Percentiles rank a stretch among this genome's conserved stretches.
Conservation (phyloP, 2,888 invertebrate genomes). For the Zelleria hepariella region DNA sequence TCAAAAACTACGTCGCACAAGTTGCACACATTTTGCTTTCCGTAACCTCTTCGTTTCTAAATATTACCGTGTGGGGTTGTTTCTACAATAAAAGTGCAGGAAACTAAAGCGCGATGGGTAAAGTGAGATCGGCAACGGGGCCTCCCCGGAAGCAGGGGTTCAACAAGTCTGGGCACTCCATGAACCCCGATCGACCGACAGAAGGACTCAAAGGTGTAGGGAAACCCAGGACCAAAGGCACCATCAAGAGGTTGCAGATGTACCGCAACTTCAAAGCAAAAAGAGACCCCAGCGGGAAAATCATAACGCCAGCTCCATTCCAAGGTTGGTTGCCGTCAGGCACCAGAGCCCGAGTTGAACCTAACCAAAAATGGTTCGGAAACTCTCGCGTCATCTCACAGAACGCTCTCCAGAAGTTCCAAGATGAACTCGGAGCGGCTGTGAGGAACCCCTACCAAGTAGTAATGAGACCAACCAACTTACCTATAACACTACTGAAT, state of each 20-base stretch:
- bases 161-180: constrained; percentile 90
- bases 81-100: not conserved
- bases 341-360: constrained; percentile 94
- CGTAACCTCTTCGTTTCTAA: constrained; percentile 5
- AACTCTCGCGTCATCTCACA: constrained; percentile 98
- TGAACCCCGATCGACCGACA: constrained; percentile 91
- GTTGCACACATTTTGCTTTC: not conserved
- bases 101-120: constrained; percentile 74
- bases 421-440: constrained; percentile 95
- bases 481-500: constrained; percentile 94
- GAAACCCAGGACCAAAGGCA: constrained; percentile 88
- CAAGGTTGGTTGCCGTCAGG: constrained; percentile 93
- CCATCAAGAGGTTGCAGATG: constrained; percentile 98
- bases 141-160: constrained; percentile 87
- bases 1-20: not conserved
- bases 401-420: constrained; percentile 87
- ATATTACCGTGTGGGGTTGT: not conserved
- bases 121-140: constrained; percentile 79
- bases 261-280: constrained; percentile 98
- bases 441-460: constrained; percentile 98
- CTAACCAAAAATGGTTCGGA: constrained; percentile 99
- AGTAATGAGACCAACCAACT: constrained; percentile 94
- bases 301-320: constrained; percentile 94
- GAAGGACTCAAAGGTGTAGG: constrained; percentile 88
- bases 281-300: constrained; percentile 90